Base-by-base conservation (phyloP, 1,140 invertebrate species). In the Magallana angulata region DNA sequence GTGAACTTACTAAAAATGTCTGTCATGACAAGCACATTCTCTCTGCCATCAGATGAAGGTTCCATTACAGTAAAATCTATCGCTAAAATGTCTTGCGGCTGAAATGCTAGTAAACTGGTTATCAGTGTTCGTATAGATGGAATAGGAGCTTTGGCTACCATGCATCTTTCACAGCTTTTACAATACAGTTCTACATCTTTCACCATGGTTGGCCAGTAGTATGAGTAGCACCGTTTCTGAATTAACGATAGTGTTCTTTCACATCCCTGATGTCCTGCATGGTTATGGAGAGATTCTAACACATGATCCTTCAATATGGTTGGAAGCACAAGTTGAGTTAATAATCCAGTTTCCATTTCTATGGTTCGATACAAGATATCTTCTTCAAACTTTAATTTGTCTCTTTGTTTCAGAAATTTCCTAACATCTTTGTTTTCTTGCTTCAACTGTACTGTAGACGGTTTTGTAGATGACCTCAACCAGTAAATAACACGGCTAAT, bases 231-330 rank as follows among this genome's bases (percentile, higher is more conserved):
- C 92, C 92, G 16, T 76, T 89, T 36, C 91, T 57, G 60, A 56
- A 82, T 87, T 24, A 92, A 16, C 18, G 68, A 64, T 12, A 24
- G 9, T 11, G 62, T 76, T 76, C 71, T 7, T 58, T 80, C 71
- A 11, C 57, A 16, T 24, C 59, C 85, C 24, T 57, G 89, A 86
- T 85, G 89, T 7, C 82, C 90, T 57, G 87, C 88, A 88, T 24
- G 92, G 82, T 18, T 91, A 62, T 36, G 90, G 91, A 76, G 89
- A 24, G 14, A 56, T 85, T 7, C 68, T 87, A 56, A 91, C 68
- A 7, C 56, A 48, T 48, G 36, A 48, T 48, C 36, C 36, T 48
- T 48, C 36, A 48, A 48, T 48, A 48, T 48, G 36, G 57, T 60
- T 80, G 57, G 85, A 18, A n/a, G 62, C 11, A 30, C 57, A 9